Evolutionary conservation across 2,888 invertebrate genomes (phyloP).

Genomic region (Dromius quadrimaculatus): DNA sequence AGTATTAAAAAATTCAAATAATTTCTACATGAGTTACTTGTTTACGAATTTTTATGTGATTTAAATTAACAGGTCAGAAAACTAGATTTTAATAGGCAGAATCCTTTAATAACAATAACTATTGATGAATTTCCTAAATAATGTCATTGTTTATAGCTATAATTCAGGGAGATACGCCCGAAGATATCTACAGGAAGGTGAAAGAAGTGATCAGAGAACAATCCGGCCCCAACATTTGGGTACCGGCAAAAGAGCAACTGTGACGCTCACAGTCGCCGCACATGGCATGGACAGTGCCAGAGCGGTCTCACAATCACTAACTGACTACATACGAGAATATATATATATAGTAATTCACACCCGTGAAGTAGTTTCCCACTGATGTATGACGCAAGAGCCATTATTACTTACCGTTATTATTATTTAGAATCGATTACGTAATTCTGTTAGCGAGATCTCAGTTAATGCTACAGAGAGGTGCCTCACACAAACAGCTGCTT

Average conservation of each 20-base stretch:
- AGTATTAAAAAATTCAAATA: too few relatives aligned
- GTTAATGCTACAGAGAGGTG: conserved; percentile 49
- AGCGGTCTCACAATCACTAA: conserved; percentile 62
- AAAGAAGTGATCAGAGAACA: conserved; percentile 96
- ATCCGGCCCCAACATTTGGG: conserved; percentile 97
- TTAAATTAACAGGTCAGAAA: too few relatives aligned
- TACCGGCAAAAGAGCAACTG: conserved; percentile 95
- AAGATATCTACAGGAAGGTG: conserved; percentile 95
- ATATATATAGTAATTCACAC: conserved; percentile 43
- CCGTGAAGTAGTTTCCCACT: conserved; percentile 45
- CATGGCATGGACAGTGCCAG: conserved; percentile 72
- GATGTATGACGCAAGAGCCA: conserved; percentile 44
- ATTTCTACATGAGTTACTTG: too few relatives aligned
- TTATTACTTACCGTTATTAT: conserved; percentile 43
- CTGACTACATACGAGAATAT: conserved; percentile 40
- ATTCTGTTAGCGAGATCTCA: conserved; percentile 42
- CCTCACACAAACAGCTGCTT: conserved; percentile 49
- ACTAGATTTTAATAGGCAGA: too few relatives aligned
- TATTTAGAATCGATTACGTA: conserved; percentile 38
- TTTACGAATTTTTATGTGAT: too few relatives aligned
- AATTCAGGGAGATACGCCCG: conserved; percentile 96
- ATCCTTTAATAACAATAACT: too few relatives aligned
- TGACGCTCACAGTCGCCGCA: conserved; percentile 78
- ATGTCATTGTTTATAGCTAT: conserved; percentile 81
- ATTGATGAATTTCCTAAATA: too few relatives aligned